A percentile compares a stretch with the other conserved stretches of the same genome.
Evolutionary conservation across 2,888 invertebrate genomes (phyloP).

Genomic region (Harpalus rufipes): DNA sequence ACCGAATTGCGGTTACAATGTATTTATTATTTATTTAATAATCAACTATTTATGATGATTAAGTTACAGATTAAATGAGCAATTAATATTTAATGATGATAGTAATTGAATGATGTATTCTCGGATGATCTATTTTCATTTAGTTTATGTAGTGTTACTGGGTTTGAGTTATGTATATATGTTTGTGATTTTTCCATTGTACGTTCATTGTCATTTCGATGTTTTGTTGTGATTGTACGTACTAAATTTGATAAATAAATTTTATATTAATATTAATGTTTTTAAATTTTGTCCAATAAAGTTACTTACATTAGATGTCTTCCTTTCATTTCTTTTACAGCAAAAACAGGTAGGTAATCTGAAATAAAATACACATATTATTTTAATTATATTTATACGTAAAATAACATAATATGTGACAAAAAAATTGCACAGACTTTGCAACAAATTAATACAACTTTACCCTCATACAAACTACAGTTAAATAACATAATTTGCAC

Average conservation of each 20-base stretch:
- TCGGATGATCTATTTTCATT: constrained; percentile 42
- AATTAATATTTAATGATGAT: background rate
- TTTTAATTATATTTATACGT: background rate
- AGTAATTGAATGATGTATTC: constrained; percentile 34
- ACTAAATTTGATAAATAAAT: constrained; percentile 63
- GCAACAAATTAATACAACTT: too few species aligned
- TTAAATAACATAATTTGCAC: too few species aligned
- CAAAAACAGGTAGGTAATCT: constrained; percentile 15
- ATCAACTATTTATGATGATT: constrained; percentile 17
- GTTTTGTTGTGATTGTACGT: constrained; percentile 64
- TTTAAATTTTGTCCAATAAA: background rate
- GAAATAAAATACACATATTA: constrained; percentile 2
- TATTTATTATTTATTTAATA: constrained; percentile 39
- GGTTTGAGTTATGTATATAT: constrained; percentile 47
- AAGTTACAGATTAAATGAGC: constrained; percentile 10
- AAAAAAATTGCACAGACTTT: too few species aligned
- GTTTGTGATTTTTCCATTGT: constrained; percentile 42
- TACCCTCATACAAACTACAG: too few species aligned
- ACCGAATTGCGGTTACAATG: background rate
- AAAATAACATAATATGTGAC: too few species aligned
- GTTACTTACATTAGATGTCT: background rate
- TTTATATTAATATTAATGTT: constrained; percentile 25
- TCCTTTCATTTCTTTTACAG: background rate
- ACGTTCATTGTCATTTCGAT: constrained; percentile 38
- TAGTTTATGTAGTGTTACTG: constrained; percentile 29